A percentile compares a stretch with the other conserved stretches of the same genome.
Evolutionary conservation across 2,888 invertebrate species (phyloP).

Genomic region (Aphrophora alni): DNA sequence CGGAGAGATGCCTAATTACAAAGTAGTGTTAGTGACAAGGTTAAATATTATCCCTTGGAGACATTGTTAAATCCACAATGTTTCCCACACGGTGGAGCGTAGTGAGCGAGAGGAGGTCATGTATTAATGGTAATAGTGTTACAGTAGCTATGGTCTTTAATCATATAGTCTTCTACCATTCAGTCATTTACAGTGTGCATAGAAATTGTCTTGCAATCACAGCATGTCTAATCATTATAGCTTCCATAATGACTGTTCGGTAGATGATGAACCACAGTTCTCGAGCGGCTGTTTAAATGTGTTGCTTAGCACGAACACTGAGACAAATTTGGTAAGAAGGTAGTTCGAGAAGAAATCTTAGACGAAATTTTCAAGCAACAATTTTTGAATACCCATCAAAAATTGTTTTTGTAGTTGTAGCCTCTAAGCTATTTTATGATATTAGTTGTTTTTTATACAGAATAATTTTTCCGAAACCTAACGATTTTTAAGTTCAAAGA

Average conservation of each 20-base stretch:
- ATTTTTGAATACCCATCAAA: too few species aligned
- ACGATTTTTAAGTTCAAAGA: too few species aligned
- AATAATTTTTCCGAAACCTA: too few species aligned
- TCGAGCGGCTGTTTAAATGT: too few species aligned
- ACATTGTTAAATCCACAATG: neutral
- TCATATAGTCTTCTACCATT: neutral
- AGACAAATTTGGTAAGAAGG: too few species aligned
- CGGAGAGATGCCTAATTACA: too few species aligned
- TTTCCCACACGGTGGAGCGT: neutral
- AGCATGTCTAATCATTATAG: neutral
- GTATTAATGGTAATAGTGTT: conserved; percentile 6
- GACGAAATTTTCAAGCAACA: too few species aligned
- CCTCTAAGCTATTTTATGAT: too few species aligned
- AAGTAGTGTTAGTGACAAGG: neutral
- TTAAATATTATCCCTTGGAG: neutral
- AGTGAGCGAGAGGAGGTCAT: neutral
- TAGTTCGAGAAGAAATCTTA: too few species aligned
- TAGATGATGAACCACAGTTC: neutral
- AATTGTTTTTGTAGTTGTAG: too few species aligned
- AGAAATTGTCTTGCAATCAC: conserved; percentile 5
- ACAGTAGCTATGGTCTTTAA: neutral
- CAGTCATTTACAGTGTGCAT: conserved; percentile 3
- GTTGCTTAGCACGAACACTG: too few species aligned
- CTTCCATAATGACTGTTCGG: neutral
- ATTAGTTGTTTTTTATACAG: too few species aligned